Percentiles rank a stretch among this genome's conserved stretches.
phyloP scores from a whole-genome alignment of 2,113 vertebrate genomes.

The Silurus asotus region DNA sequence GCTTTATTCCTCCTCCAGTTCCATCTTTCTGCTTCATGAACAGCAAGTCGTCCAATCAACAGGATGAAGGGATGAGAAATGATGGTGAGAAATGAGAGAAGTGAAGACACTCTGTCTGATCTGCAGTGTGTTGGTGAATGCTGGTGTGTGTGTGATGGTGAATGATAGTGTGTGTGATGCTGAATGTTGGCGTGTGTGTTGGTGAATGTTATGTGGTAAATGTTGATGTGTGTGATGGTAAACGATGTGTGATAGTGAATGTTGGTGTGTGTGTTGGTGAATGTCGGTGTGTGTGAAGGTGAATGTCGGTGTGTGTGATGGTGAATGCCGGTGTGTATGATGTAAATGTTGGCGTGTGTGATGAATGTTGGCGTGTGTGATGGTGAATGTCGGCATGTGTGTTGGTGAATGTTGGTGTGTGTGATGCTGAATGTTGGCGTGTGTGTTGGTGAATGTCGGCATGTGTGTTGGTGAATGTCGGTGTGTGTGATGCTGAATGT shows the following conservation, averaged over 20 bases:
- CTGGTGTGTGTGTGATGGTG: no score
- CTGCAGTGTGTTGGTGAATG: neutral
- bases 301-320: neutral
- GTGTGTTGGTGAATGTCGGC: neutral
- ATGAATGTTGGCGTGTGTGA: no score
- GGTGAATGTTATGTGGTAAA: neutral
- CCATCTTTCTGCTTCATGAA: neutral
- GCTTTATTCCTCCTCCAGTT: neutral
- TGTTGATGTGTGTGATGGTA: no score
- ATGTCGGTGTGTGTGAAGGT: neutral
- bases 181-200: no score
- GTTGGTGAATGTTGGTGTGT: neutral
- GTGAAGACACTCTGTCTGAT: neutral
- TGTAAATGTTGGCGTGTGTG: no score
- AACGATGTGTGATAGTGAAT: neutral
- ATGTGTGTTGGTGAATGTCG: neutral
- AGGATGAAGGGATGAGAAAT: neutral
- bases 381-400: neutral
- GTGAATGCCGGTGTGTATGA: neutral
- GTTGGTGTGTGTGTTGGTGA: neutral
- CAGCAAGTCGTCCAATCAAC: neutral
- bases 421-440: neutral
- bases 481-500: neutral
- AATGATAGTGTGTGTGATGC: no score
- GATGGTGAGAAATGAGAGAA: neutral